Base-by-base conservation (phyloP, 1,140 invertebrate species). In the Heliconius nattereri region DNA sequence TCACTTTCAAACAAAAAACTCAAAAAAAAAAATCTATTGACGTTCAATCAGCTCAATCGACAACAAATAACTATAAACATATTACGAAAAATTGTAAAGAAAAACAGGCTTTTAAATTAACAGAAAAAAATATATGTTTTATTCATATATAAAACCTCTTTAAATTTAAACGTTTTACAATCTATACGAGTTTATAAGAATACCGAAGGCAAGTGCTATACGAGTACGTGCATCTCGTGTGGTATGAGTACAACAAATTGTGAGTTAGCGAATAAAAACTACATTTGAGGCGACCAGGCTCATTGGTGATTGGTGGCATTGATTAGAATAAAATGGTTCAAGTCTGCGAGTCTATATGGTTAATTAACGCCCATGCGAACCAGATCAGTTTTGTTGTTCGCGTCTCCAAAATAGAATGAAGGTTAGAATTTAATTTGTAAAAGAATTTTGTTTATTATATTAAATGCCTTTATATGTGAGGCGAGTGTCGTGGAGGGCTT, bases 21-120 rank as follows among this genome's bases (percentile, higher is more conserved):
- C 71, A 75, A 35, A 29, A 54, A 75, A 35, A 29, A 54, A 40
- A 75, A n/a, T 52, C 49, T 71, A 75, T 75, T 75, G 78, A 79
- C 71, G 73, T 79, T 75, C 78, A 66, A 52, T 9, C 57, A 13
- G 54, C 72, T 7, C 52, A 57, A 37, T 70, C 35, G 60, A 70
- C 54, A 60, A 76, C 37, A 70, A 40, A 70, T 76, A 70, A 76
- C 54, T 76, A 74, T 74, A 76, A 23, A 29, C 26, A n/a, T 20
- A 52, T 52, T 52, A 23, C 52, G 26, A 66, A 76, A 37, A 75
- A 75, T 40, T 29, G 20, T 75, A 29, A 23, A 75, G 26, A 70
- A 6, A 70, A 7, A 70, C 20, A 16, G 8, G 40, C 11, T 13
- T 29, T 66, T 16, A 26, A 66, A 57, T 23, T 1, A 26, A 66